Conservation (phyloP, 2,797 vertebrate species). For the Fistularia commersonii region DNA sequence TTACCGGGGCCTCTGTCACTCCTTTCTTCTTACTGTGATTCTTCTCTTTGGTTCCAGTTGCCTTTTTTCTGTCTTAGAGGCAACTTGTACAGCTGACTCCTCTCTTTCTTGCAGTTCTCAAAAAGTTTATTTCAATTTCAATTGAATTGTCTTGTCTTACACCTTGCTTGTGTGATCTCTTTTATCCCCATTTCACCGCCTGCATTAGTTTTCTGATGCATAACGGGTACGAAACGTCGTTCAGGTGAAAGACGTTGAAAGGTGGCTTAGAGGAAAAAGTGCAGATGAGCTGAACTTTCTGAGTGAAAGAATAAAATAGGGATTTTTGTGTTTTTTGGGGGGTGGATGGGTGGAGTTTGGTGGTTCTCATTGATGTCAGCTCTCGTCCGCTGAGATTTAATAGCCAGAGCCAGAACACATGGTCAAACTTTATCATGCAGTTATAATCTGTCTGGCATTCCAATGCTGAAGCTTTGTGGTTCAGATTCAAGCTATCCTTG, state of each 20-base stretch:
- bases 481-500: too few relatives aligned
- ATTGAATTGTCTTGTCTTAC: constrained; percentile 37
- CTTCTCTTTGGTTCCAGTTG: neutral
- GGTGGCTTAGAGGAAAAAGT: neutral
- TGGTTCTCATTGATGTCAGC: constrained; percentile 36
- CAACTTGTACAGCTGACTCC: neutral
- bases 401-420: constrained; percentile 26
- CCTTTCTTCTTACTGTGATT: neutral
- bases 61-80: neutral
- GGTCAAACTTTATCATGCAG: constrained; percentile 9
- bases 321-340: neutral
- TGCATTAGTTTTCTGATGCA: constrained; percentile 13
- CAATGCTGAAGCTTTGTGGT: too few relatives aligned
- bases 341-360: neutral
- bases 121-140: constrained; percentile 36
- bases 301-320: constrained; percentile 1
- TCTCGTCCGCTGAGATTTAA: constrained; percentile 25
- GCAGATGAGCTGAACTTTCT: neutral
- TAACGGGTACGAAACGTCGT: neutral
- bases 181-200: neutral
- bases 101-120: constrained; percentile 18
- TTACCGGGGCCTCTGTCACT: constrained; percentile 53
- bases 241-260: constrained; percentile 3
- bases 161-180: too few relatives aligned
- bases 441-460: neutral